Evolutionary conservation across 1,140 invertebrate genomes (phyloP), one percentile per base, ranked within the genome.

Genomic region (Caenorhabditis inopinata): DNA sequence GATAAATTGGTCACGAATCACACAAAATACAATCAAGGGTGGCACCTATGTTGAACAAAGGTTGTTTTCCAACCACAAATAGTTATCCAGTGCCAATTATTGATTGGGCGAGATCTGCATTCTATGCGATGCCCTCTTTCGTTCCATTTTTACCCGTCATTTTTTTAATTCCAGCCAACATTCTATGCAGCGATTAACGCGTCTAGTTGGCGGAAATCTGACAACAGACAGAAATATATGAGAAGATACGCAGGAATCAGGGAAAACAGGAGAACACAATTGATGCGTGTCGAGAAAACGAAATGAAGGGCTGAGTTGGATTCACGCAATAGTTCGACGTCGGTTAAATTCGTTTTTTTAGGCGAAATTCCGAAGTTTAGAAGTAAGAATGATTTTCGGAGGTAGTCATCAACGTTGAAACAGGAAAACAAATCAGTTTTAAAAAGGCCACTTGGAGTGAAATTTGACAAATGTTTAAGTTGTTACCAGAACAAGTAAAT

Each of bases 401-500:
- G 21, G n/a, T 9, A 51, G 12, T 23, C 9, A 18, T 27, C 38
- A 14, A 29, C 29, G 18, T 16, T 32, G 53, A 14, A 38, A 42
- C 23, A 68, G n/a, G 25, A 68, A 68, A 68, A 68, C 32, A 68
- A 68, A n/a, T 38, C 18, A n/a, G n/a, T n/a, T 32, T 7, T 25
- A n/a, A 68, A 68, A 68, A 68, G 58, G 32, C 38, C 58, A 68
- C 12, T 68, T 7, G 3, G 58, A 42, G 14, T n/a, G 38, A 68
- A 68, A 32, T 68, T 68, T 68, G 58, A 68, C 58, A 68, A 68
- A 68, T 68, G n/a, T n/a, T n/a, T n/a, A n/a, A 58, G 25, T 58
- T 14, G 58, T 51, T 51, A n/a, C 48, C 48, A 51, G 7, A 47
- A 51, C n/a, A n/a, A 9, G 21, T 38, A 68, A 68, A 29, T 68